Evolutionary conservation across 2,888 invertebrate species (phyloP).

Genomic region (Anthophora plumipes): DNA sequence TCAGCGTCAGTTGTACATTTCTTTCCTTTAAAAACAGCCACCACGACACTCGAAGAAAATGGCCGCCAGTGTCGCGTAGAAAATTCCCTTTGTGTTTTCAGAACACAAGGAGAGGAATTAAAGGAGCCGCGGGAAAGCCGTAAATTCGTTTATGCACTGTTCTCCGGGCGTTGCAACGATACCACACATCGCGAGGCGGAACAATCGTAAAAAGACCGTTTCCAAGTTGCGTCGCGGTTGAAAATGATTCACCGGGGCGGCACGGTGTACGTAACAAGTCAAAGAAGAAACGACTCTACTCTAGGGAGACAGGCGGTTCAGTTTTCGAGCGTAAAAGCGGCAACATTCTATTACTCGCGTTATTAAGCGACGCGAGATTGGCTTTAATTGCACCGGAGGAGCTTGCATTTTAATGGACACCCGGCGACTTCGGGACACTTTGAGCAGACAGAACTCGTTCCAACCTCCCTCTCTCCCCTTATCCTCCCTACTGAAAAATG

Average conservation of each 20-base stretch:
- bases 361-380: conserved; percentile 51
- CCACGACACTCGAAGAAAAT: neutral
- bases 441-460: neutral
- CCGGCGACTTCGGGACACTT: conserved; percentile 26
- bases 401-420: conserved; percentile 41
- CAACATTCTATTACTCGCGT: conserved; percentile 48
- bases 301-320: neutral
- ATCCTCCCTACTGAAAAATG: neutral
- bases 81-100: neutral
- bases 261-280: neutral
- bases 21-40: neutral
- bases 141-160: conserved; percentile 29
- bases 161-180: too few relatives aligned
- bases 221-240: neutral
- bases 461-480: neutral
- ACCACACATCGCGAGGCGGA: too few relatives aligned
- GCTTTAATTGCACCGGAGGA: conserved; percentile 49
- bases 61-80: neutral
- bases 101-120: conserved; percentile 12
- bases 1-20: neutral
- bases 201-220: conserved; percentile 25
- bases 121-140: conserved; percentile 14
- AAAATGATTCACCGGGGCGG: conserved; percentile 21
- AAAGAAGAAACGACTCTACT: neutral
- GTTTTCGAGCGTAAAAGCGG: conserved; percentile 17